A percentile compares a stretch with the other conserved stretches of the same genome.
Conservation (phyloP, 2,113 vertebrate species). For the Neopipo cinnamomea region DNA sequence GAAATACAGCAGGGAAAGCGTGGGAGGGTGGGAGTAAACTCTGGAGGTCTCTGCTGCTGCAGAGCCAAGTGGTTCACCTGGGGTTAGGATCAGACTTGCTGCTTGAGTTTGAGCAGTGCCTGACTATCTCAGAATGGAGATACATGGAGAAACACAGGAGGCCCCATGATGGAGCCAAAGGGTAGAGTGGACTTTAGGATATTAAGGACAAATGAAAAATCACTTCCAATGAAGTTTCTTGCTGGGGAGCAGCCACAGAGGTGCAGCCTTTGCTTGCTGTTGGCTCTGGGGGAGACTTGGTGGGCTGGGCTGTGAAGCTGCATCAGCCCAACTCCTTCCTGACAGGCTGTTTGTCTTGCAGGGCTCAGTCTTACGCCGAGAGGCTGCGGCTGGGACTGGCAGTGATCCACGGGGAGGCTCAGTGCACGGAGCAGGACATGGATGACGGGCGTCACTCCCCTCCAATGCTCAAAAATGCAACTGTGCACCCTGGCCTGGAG, state of each 20-base stretch:
- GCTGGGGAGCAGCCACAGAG: neutral
- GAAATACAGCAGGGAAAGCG: neutral
- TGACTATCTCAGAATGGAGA: neutral
- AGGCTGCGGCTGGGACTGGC: conserved; percentile 92
- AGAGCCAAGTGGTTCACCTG: neutral
- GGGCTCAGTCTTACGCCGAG: conserved; percentile 96
- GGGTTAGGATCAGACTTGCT: neutral
- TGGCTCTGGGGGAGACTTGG: neutral
- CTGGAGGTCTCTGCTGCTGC: neutral
- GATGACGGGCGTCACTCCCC: conserved; percentile 95
- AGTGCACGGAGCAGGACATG: conserved; percentile 97
- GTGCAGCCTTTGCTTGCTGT: neutral
- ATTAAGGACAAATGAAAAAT: neutral
- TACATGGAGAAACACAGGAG: neutral
- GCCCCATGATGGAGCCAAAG: neutral
- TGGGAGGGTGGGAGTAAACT: neutral
- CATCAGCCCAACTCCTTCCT: neutral
- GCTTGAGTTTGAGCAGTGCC: neutral
- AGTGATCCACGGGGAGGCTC: conserved; percentile 95
- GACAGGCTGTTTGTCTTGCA: conserved; percentile 27
- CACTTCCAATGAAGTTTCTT: neutral
- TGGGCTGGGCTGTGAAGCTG: neutral
- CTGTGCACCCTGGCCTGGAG: conserved; percentile 90
- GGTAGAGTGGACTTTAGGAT: neutral
- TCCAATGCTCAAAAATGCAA: conserved; percentile 89